Evolutionary conservation across 2,113 vertebrate species (phyloP).

Genomic region (Patagioenas fasciata): DNA sequence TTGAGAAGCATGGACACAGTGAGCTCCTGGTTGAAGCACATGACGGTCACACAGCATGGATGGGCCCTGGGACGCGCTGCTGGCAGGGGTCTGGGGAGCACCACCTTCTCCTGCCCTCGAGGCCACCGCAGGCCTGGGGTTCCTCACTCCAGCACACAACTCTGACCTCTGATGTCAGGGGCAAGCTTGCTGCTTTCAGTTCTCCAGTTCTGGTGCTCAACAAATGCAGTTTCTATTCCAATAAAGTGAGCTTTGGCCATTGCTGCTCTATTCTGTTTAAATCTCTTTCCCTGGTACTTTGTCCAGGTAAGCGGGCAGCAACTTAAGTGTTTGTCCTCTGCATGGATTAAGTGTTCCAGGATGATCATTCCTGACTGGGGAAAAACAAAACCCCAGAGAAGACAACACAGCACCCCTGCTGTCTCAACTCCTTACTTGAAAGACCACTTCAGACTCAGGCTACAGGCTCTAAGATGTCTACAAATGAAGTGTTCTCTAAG

Average conservation of each 20-base stretch:
- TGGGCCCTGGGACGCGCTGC: conserved; percentile 55
- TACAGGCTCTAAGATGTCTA: not conserved
- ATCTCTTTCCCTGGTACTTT: not conserved
- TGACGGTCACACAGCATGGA: conserved; percentile 64
- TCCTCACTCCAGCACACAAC: not conserved
- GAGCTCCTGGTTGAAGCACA: conserved; percentile 61
- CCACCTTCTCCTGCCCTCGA: not conserved
- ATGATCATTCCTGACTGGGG: not conserved
- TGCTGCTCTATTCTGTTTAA: not conserved
- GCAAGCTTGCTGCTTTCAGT: not conserved
- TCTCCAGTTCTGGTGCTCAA: not conserved
- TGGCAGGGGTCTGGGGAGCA: conserved; percentile 42
- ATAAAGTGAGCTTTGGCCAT: not conserved
- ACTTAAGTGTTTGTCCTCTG: not conserved
- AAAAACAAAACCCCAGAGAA: not conserved
- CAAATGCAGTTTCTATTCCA: not conserved
- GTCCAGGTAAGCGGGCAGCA: not conserved
- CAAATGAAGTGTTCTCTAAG: not conserved
- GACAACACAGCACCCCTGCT: not conserved
- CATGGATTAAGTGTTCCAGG: not conserved
- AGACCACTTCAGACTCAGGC: not conserved
- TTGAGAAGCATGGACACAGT: conserved; percentile 66
- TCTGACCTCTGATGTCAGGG: not conserved
- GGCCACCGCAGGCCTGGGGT: not conserved
- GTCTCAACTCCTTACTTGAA: not conserved